Conservation (phyloP, 2,888 invertebrate genomes). For the Ichneumoninae sp. region DNA sequence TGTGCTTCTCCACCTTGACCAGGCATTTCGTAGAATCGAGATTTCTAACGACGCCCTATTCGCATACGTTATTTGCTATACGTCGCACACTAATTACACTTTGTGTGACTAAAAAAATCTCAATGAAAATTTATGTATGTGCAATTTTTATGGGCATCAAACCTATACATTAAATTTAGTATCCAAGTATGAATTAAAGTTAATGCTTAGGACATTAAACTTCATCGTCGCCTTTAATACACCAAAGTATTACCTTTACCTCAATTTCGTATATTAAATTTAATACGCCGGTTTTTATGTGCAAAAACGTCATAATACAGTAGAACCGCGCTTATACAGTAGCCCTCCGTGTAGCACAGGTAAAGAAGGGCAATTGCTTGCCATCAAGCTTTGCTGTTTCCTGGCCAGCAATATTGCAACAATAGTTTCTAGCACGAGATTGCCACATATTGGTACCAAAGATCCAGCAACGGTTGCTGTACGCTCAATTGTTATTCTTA, state of each 20-base stretch:
- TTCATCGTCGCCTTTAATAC: neutral
- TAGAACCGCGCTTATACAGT: too few relatives aligned
- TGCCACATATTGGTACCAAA: too few relatives aligned
- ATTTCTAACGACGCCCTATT: constrained; percentile 24
- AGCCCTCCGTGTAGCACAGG: too few relatives aligned
- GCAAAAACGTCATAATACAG: too few relatives aligned
- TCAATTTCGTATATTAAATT: neutral
- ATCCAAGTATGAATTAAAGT: neutral
- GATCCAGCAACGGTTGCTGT: too few relatives aligned
- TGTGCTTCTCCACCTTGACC: neutral
- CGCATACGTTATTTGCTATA: neutral
- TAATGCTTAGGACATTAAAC: neutral
- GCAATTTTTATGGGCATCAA: neutral
- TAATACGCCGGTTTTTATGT: neutral
- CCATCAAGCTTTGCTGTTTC: too few relatives aligned
- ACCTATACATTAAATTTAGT: neutral
- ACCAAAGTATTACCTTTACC: neutral
- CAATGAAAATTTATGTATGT: neutral
- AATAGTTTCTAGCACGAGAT: too few relatives aligned
- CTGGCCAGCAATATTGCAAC: too few relatives aligned
- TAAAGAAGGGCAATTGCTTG: too few relatives aligned
- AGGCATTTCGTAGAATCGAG: constrained; percentile 33
- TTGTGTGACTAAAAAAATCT: neutral
- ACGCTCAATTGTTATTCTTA: too few relatives aligned
- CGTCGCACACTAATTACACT: neutral